phyloP scores from a whole-genome alignment of 2,797 vertebrate species.

The Chaenodraco wilsoni region DNA sequence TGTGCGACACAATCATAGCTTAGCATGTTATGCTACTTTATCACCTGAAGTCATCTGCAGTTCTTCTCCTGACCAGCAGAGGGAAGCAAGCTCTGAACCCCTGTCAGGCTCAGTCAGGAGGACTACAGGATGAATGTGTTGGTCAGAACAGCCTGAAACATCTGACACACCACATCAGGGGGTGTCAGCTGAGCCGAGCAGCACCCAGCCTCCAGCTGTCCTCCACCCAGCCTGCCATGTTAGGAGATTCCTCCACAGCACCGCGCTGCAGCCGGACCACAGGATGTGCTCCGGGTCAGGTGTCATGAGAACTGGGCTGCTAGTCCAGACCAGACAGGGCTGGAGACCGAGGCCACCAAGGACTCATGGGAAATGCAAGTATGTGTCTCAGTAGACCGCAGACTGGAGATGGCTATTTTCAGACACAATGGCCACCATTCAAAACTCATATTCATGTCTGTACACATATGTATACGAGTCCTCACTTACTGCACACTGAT shows the following conservation, averaged over 20 bases:
- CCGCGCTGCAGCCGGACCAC: conserved; percentile 42
- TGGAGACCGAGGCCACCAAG: conserved; percentile 21
- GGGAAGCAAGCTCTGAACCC: conserved; percentile 28
- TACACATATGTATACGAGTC: not conserved
- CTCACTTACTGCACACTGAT: not conserved
- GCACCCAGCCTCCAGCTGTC: not conserved
- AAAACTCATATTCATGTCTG: conserved; percentile 27
- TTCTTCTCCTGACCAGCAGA: conserved; percentile 50
- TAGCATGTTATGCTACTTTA: not conserved
- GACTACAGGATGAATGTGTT: not conserved
- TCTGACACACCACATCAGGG: not conserved
- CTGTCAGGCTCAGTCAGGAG: not conserved
- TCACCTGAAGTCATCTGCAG: conserved; percentile 20
- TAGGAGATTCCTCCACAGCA: conserved; percentile 12
- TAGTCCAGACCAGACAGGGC: conserved; percentile 61
- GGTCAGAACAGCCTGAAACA: conserved; percentile 6
- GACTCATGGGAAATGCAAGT: conserved; percentile 55
- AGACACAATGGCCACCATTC: conserved; percentile 48
- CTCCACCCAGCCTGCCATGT: conserved; percentile 13
- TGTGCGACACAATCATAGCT: not conserved
- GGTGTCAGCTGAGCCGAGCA: not conserved
- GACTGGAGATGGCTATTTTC: conserved; percentile 56
- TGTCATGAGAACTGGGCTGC: conserved; percentile 75
- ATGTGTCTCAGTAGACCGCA: conserved; percentile 56
- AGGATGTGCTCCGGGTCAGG: conserved; percentile 73